These are phyloP conservation scores for Pandemis corylana DNA, from an alignment of 2,888 invertebrate species.

Conservation along the genomic window DNA sequence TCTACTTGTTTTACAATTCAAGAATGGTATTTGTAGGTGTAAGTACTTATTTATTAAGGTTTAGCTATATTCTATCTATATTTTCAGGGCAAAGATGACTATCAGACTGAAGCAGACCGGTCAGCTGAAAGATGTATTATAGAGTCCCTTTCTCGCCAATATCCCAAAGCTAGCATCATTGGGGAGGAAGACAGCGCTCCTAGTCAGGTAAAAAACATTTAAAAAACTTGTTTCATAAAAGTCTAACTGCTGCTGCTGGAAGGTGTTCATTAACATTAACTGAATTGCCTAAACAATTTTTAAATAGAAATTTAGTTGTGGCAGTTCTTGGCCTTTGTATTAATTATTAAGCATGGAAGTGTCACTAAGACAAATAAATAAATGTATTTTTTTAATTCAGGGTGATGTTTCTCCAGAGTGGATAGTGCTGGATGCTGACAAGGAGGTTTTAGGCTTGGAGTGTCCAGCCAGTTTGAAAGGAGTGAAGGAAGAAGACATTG, in stretches of 20 bases:
- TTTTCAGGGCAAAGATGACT: slow-evolving; percentile 93
- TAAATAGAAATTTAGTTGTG: too few species aligned
- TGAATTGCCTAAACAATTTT: too few species aligned
- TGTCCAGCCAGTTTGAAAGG: slow-evolving; percentile 89
- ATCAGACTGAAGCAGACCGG: slow-evolving; percentile 99
- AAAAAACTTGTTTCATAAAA: not conserved
- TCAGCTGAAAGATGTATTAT: slow-evolving; percentile 97
- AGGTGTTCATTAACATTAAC: too few species aligned
- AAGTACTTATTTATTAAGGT: too few species aligned
- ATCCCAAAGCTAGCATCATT: slow-evolving; percentile 93
- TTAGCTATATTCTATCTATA: not conserved
- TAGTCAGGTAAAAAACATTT: slow-evolving; percentile 77
- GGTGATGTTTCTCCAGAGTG: slow-evolving; percentile 88
- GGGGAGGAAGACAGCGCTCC: slow-evolving; percentile 94
- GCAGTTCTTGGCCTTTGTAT: too few species aligned
- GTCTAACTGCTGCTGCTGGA: too few species aligned
- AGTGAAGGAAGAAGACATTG: slow-evolving; percentile 92
- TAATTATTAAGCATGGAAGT: too few species aligned
- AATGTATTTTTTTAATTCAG: slow-evolving; percentile 50
- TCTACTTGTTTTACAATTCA: too few species aligned
- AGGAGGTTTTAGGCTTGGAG: slow-evolving; percentile 85
- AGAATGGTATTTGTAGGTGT: not conserved
- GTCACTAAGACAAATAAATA: not conserved
- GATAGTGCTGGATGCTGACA: slow-evolving; percentile 90
- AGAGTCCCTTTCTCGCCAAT: slow-evolving; percentile 92